Base-by-base conservation (phyloP, 2,888 invertebrate species). In the Agriopis marginaria region DNA sequence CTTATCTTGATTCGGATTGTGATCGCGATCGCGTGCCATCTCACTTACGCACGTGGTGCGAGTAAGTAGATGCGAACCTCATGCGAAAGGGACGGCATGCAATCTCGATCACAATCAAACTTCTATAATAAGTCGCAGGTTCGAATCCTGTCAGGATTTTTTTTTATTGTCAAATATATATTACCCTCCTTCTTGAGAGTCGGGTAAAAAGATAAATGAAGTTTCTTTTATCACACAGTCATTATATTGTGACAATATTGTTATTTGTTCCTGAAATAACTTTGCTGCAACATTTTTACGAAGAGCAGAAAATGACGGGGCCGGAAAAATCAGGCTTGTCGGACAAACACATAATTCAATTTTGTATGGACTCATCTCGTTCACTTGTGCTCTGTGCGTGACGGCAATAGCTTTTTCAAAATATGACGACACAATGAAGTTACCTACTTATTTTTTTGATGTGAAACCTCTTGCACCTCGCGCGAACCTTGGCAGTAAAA, bases 261-360 rank as follows among this genome's bases (percentile, higher is more conserved):
- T 23, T 53, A 44, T 53, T 62, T 62, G 62, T 62, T 44, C 44
- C 62, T n/a, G 50, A 53, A 53, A 62, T 51, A 54, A 32, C 44
- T 62, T 62, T 53, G 51, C 17, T 62, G 62, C 53, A 53, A 14
- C 62, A 53, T 53, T 62, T 62, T 62, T 53, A 62, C 45, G 42
- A 23, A 66, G 45, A 50, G 49, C 49, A 50, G 44, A 60, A 40
- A 45, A 54, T 59, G 45, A 53, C 68, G 63, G n/a, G 11, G 56
- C 56, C 14, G 53, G 42, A 59, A 63, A 42, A 67, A 68, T 62
- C 54, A 55, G 61, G 12, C 55, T 61, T 62, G 62, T 58, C 17
- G 56, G 62, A 67, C 61, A 68, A 68, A 68, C 61, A 59, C 63
- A 60, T 68, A 63, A 68, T 68, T 68, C 60, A 68, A 68, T 63